A percentile compares a stretch with the other conserved stretches of the same genome.
Evolutionary conservation across 2,797 vertebrate genomes (phyloP).

Genomic region (Emydoidea blandingii): DNA sequence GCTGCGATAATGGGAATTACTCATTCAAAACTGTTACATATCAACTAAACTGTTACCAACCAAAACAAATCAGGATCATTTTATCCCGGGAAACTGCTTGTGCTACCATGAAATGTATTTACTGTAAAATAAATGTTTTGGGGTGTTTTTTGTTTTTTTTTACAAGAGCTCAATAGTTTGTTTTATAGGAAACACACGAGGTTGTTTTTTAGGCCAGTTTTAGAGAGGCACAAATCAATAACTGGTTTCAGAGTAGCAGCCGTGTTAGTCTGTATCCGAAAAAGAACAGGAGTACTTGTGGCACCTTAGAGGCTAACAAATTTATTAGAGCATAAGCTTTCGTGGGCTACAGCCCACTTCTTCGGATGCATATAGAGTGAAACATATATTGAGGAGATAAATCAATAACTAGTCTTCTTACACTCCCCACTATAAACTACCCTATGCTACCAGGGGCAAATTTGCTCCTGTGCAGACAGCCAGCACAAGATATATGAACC

Average conservation of each 20-base stretch:
- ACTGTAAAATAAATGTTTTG: neutral
- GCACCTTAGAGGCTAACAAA: no score
- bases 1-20: conserved; percentile 34
- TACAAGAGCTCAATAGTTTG: neutral
- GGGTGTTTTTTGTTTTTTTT: neutral
- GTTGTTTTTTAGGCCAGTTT: conserved; percentile 15
- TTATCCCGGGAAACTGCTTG: neutral
- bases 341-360: no score
- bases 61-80: conserved; percentile 40
- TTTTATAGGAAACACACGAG: conserved; percentile 36
- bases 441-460: conserved; percentile 47
- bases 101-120: conserved; percentile 33
- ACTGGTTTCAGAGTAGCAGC: neutral
- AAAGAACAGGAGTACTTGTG: no score
- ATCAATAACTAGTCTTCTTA: conserved; percentile 53
- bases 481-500: conserved; percentile 3
- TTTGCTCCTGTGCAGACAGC: conserved; percentile 43
- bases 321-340: no score
- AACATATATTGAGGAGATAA: neutral
- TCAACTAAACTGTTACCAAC: conserved; percentile 46
- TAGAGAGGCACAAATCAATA: conserved; percentile 54
- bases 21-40: neutral
- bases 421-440: conserved; percentile 42
- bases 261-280: no score
- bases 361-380: no score